Conservation (phyloP, 2,797 vertebrate species). For the Leuciscus waleckii region DNA sequence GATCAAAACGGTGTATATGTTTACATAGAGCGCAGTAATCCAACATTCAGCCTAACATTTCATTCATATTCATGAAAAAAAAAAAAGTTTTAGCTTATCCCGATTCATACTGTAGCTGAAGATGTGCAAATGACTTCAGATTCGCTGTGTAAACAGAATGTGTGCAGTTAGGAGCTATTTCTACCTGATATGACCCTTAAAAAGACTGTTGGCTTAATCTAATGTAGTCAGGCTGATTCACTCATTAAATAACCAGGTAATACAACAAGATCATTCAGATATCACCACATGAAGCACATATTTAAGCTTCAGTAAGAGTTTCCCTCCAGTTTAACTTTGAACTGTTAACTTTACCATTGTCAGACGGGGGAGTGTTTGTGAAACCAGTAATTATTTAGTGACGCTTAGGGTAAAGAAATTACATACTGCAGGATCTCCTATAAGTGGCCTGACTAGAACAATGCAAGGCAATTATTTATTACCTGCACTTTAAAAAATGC, state of each 20-base stretch:
- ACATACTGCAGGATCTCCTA: not conserved
- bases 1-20: conserved; percentile 10
- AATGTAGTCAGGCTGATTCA: conserved; percentile 17
- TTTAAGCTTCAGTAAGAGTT: not conserved
- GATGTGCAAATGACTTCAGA: not conserved
- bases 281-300: conserved; percentile 8
- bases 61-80: conserved; percentile 24
- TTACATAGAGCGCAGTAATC: conserved; percentile 8
- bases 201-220: not conserved
- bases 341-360: not conserved
- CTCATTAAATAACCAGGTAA: conserved; percentile 7
- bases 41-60: not conserved
- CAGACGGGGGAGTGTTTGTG: conserved; percentile 1
- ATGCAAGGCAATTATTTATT: not conserved
- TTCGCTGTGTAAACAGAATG: not conserved
- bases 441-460: not conserved
- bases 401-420: not conserved
- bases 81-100: not conserved
- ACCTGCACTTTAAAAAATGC: not conserved
- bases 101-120: not conserved
- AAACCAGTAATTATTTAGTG: conserved; percentile 14
- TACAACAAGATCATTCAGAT: not conserved
- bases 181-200: not conserved
- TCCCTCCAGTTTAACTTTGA: conserved; percentile 3
- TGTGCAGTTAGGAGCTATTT: conserved; percentile 7